phyloP scores from a whole-genome alignment of 2,113 vertebrate species.

The Odocoileus virginianus region DNA sequence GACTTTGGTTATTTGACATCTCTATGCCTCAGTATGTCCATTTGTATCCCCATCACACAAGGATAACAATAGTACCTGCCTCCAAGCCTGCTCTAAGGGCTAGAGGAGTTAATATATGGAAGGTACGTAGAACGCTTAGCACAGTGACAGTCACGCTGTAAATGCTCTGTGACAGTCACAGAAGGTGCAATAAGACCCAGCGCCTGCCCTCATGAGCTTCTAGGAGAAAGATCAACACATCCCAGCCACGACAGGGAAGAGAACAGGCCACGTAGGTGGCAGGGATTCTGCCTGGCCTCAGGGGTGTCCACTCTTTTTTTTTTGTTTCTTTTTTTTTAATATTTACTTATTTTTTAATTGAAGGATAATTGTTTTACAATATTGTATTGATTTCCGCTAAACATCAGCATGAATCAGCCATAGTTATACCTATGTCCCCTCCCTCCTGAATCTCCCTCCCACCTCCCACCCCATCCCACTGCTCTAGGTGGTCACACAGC shows the following conservation, averaged over 20 bases:
- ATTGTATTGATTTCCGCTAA: neutral
- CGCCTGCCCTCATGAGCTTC: neutral
- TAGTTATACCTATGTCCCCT: neutral
- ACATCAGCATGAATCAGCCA: neutral
- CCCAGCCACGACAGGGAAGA: neutral
- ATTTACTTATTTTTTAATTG: neutral
- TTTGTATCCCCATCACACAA: neutral
- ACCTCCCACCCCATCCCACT: neutral
- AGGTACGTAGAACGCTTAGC: fast-evolving
- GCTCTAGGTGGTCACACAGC: neutral
- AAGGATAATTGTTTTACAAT: neutral
- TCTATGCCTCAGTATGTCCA: neutral
- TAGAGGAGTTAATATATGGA: too few species aligned
- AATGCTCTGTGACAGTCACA: neutral
- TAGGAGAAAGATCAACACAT: neutral
- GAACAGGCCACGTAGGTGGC: fast-evolving
- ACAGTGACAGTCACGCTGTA: fast-evolving
- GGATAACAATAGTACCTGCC: fast-evolving
- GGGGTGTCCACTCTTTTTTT: neutral
- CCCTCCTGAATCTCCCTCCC: neutral
- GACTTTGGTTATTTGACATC: neutral
- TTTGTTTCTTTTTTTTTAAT: neutral
- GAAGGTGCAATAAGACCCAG: fast-evolving
- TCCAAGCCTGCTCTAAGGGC: neutral
- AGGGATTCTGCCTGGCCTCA: fast-evolving